A percentile compares a stretch with the other conserved stretches of the same genome.
Evolutionary conservation across 2,113 vertebrate species (phyloP).

Genomic region (Burhinus bistriatus): DNA sequence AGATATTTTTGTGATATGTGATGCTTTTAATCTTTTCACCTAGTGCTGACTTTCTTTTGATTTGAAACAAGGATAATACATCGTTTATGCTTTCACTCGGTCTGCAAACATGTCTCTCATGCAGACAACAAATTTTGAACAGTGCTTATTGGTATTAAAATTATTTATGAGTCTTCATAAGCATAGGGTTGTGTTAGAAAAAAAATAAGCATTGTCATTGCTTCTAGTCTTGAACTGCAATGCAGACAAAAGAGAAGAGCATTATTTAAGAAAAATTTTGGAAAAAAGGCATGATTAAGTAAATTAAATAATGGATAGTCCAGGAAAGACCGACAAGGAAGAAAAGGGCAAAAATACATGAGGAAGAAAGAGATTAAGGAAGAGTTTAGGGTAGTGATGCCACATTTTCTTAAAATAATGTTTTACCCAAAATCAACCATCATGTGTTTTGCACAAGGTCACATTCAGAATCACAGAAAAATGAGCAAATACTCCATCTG

Average conservation of each 20-base stretch:
- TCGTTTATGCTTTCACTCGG: not conserved
- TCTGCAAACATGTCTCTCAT: not conserved
- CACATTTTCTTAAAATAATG: not conserved
- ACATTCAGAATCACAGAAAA: not conserved
- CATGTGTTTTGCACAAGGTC: not conserved
- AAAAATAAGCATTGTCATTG: not conserved
- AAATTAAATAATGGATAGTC: not conserved
- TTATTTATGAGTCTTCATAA: not conserved
- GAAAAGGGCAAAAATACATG: not conserved
- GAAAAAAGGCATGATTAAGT: not conserved
- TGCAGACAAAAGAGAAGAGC: not conserved
- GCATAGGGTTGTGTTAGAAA: not conserved
- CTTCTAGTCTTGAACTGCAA: not conserved
- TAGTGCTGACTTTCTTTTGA: not conserved
- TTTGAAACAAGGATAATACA: not conserved
- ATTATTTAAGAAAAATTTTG: not conserved
- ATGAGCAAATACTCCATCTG: not conserved
- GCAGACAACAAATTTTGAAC: not conserved
- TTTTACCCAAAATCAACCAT: not conserved
- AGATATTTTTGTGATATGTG: not conserved
- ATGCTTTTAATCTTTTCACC: not conserved
- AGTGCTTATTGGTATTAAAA: not conserved
- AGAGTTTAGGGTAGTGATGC: not conserved
- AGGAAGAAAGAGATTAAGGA: not conserved
- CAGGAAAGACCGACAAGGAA: not conserved